A percentile compares a stretch with the other conserved stretches of the same genome.
phyloP scores from a whole-genome alignment of 2,888 invertebrate species.

The Ochlodes sylvanus region DNA sequence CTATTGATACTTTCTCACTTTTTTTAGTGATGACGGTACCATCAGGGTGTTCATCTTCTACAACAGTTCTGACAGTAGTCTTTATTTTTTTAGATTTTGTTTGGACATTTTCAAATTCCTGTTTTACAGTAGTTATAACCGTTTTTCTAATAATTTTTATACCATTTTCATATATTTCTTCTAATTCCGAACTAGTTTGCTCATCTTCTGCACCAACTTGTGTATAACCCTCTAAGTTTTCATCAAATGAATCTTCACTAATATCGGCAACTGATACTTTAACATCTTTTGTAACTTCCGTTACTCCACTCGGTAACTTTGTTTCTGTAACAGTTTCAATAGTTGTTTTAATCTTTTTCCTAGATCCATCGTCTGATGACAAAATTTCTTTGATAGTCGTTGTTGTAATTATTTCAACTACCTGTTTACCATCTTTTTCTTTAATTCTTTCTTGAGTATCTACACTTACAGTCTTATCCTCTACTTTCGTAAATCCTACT shows the following conservation, averaged over 20 bases:
- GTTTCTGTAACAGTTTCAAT: constrained; percentile 68
- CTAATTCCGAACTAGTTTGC: constrained; percentile 55
- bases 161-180: constrained; percentile 62
- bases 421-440: constrained; percentile 59
- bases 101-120: constrained; percentile 65
- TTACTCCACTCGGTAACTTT: constrained; percentile 64
- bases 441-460: constrained; percentile 62
- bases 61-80: constrained; percentile 58
- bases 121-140: constrained; percentile 64
- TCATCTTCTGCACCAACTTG: constrained; percentile 62
- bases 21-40: constrained; percentile 73
- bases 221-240: constrained; percentile 63
- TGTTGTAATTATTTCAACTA: constrained; percentile 68
- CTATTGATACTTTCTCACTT: constrained; percentile 74
- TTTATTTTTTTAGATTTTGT: constrained; percentile 66
- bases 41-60: constrained; percentile 74
- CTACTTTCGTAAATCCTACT: constrained; percentile 55
- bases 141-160: constrained; percentile 65
- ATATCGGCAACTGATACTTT: constrained; percentile 73
- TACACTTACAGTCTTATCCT: constrained; percentile 63
- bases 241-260: constrained; percentile 60
- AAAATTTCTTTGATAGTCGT: constrained; percentile 73
- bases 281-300: constrained; percentile 73
- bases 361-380: constrained; percentile 45
- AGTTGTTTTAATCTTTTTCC: constrained; percentile 54